Evolutionary conservation across 2,888 invertebrate species (phyloP).

Genomic region (Agelastica alni): DNA sequence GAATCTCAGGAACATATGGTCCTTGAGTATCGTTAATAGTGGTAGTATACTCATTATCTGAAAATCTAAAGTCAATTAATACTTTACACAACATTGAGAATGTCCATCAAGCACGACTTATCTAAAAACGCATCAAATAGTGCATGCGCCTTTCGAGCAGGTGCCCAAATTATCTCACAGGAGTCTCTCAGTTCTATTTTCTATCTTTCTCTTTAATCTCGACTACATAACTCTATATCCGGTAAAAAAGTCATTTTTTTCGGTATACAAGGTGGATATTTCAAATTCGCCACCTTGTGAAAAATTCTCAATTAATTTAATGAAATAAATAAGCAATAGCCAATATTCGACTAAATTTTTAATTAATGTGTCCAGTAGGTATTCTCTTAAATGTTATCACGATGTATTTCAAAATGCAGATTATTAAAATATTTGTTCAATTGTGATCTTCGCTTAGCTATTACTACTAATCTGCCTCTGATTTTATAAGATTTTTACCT

Average conservation of each 20-base stretch:
- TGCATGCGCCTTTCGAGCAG: conserved; percentile 27
- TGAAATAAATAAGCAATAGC: no score
- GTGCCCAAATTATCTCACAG: conserved; percentile 31
- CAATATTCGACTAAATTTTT: no score
- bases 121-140: conserved; percentile 26
- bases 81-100: conserved; percentile 19
- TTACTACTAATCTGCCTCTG: no score
- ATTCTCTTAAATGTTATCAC: no score
- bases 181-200: conserved; percentile 26
- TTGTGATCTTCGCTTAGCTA: no score
- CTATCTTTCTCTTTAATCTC: conserved; percentile 27
- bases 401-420: no score
- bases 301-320: no score
- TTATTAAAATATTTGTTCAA: no score
- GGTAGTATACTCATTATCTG: conserved; percentile 1
- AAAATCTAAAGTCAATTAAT: conserved; percentile 8
- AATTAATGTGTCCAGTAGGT: no score
- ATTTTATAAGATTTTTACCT: no score
- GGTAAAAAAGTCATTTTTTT: conserved; percentile 28
- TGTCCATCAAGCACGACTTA: conserved; percentile 27
- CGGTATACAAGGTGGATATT: conserved; percentile 13
- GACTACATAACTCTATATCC: conserved; percentile 34
- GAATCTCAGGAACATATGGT: background rate
- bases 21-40: background rate
- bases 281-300: no score